Conservation (phyloP, 1,140 invertebrate species). For the Vanessa atalanta region DNA sequence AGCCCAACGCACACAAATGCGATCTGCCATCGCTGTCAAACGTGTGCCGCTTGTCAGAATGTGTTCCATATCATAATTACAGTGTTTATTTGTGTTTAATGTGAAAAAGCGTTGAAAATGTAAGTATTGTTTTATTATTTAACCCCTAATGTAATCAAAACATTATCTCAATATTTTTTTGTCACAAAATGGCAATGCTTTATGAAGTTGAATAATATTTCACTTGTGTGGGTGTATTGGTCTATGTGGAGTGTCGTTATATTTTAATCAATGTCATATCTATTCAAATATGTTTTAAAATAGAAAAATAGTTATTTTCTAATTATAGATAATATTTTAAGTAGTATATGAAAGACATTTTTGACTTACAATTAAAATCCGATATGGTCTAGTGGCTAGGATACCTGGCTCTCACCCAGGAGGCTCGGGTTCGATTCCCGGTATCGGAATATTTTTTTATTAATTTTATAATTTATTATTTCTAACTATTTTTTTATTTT, state of each 20-base stretch:
- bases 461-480: conserved; percentile 22
- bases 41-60: conserved; percentile 60
- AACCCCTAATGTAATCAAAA: neutral
- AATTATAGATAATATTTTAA: no score
- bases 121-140: conserved; percentile 52
- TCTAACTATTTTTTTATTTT: conserved; percentile 47
- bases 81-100: conserved; percentile 52
- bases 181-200: neutral
- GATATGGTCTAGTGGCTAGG: conserved; percentile 61
- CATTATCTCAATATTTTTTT: neutral
- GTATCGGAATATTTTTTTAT: conserved; percentile 56
- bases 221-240: neutral
- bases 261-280: neutral
- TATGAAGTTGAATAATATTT: neutral
- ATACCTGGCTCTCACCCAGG: conserved; percentile 55
- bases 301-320: neutral
- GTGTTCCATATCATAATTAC: conserved; percentile 53
- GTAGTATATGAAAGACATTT: conserved; percentile 8
- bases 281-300: neutral
- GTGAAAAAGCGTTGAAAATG: conserved; percentile 47
- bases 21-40: conserved; percentile 53
- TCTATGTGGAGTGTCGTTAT: neutral
- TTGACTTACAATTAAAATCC: conserved; percentile 13
- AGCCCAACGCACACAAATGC: conserved; percentile 53
- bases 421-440: conserved; percentile 61